These are phyloP conservation scores for Charaxes varanes DNA, from an alignment of 1,140 invertebrate genomes.

Conservation along the genomic window DNA sequence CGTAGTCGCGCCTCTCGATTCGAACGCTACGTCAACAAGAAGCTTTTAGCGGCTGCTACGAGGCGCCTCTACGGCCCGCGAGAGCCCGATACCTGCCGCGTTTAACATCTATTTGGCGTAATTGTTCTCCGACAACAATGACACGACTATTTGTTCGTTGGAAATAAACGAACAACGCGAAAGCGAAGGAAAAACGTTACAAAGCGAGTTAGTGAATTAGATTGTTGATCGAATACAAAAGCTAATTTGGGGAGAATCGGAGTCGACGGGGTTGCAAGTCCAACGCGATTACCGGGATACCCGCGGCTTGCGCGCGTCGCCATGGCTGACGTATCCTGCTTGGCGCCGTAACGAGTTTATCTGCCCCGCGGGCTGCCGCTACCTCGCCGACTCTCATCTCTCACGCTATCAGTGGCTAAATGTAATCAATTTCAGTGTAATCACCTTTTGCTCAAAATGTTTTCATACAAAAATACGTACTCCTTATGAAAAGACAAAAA, in stretches of 20 bases:
- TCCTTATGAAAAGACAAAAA: not conserved
- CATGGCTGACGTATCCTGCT: constrained; percentile 48
- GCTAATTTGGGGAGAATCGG: constrained; percentile 59
- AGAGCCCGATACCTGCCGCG: constrained; percentile 33
- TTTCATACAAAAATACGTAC: constrained; percentile 7
- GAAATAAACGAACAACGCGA: constrained; percentile 30
- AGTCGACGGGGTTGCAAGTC: constrained; percentile 53
- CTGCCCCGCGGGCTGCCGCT: constrained; percentile 61
- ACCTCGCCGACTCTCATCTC: constrained; percentile 40
- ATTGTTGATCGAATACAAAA: constrained; percentile 63
- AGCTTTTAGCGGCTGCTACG: constrained; percentile 61
- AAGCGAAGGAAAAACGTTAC: constrained; percentile 46
- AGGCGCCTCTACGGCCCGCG: constrained; percentile 39
- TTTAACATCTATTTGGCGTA: constrained; percentile 37
- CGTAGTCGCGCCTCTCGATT: constrained; percentile 57
- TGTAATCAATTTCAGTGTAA: constrained; percentile 47
- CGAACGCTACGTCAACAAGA: constrained; percentile 70
- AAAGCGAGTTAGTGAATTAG: constrained; percentile 51
- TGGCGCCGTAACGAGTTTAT: constrained; percentile 74
- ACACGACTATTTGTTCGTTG: constrained; percentile 36
- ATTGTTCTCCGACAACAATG: constrained; percentile 34
- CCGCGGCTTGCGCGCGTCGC: constrained; percentile 36
- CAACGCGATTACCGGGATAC: constrained; percentile 67
- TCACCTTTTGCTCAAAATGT: constrained; percentile 23
- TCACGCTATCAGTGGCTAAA: constrained; percentile 47